Evolutionary conservation across 2,797 vertebrate species (phyloP), one percentile per base, ranked within the genome.

Genomic region (Onychomys arenicola): DNA sequence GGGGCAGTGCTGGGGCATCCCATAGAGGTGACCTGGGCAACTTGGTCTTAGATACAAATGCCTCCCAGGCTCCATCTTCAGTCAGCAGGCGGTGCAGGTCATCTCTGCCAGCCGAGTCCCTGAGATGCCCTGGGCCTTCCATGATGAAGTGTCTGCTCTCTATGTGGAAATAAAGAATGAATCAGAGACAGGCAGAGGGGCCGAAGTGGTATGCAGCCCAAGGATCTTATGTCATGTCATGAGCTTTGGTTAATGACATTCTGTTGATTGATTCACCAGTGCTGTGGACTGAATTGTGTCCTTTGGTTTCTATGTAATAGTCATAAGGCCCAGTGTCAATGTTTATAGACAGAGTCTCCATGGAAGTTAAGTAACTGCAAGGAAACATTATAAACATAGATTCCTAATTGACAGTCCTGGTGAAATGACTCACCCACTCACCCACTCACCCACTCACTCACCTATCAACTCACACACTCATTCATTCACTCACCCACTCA

Each of bases 1-100:
- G 67, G 21, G 23, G 23, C 34, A 19, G 49, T 40, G 49, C n/a
- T 32, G 67, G 49, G 9, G 17, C n/a, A 13, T 14, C 49, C 52
- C 37, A 59, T 13, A 69, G 52, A 11, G 71, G 16, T 75, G 25
- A 88, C 86, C 86, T 88, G 69, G 69, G 11, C 69, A 88, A 75
- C 3, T 59, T 59, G 37, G 86, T 27, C 52, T 59, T 57, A 7
- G 67, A 57, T 16, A 88, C 34, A 43, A 75, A 88, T 0, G 6
- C 69, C 37, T 75, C 52, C 86, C 85, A 88, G 52, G 86, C 86
- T 43, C 37, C 69, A 43, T 75, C 86, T 32, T 75, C 86, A 32
- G 86, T 21, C 86, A 88, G 17, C 34, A 75, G 86, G 69, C 0
- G 52, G 21, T 43, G 17, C n/a, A 85, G 69, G 12, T 59, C 37